Conservation (phyloP, 2,888 invertebrate genomes). For the Nephrotoma guestfalica region DNA sequence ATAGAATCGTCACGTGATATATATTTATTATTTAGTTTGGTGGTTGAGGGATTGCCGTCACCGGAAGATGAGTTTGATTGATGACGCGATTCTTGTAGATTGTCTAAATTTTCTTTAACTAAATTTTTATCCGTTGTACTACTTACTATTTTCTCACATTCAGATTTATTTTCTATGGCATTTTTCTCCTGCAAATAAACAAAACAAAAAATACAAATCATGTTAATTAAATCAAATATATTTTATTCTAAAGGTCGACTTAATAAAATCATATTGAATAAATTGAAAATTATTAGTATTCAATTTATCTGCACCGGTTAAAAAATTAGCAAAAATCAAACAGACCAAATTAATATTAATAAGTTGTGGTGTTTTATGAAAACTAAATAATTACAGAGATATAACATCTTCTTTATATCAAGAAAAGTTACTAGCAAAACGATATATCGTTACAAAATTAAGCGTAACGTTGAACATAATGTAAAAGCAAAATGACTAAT, state of each 20-base stretch:
- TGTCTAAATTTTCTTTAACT: neutral
- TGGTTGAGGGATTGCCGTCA: neutral
- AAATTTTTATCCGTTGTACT: neutral
- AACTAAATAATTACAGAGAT: neutral
- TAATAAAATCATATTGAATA: neutral
- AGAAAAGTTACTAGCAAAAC: neutral
- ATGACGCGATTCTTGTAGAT: neutral
- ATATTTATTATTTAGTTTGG: neutral
- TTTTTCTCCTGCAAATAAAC: neutral
- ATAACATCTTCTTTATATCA: neutral
- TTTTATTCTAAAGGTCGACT: neutral
- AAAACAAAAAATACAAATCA: no score
- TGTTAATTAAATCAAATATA: neutral
- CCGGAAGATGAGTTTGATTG: neutral
- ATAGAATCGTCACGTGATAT: neutral
- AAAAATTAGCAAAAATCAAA: neutral
- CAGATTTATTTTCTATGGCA: neutral
- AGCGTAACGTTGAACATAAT: neutral
- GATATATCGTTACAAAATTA: neutral
- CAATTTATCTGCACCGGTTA: neutral
- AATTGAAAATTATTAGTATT: neutral
- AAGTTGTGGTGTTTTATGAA: neutral
- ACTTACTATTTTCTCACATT: neutral
- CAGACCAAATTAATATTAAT: neutral
- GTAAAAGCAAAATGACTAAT: neutral